phyloP scores from a whole-genome alignment of 2,888 invertebrate species.

The Litoditis marina region DNA sequence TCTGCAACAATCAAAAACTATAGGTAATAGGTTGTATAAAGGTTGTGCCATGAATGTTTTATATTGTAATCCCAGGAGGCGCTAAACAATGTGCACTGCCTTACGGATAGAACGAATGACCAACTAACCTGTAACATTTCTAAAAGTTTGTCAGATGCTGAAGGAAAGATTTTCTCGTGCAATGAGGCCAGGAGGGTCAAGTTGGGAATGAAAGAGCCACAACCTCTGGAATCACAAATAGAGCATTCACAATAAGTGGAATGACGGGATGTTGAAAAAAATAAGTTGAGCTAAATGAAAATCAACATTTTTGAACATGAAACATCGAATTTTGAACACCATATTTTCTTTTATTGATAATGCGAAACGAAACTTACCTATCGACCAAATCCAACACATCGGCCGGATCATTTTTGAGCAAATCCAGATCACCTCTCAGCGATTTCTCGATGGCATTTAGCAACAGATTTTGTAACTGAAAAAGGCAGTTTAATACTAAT shows the following conservation, averaged over 20 bases:
- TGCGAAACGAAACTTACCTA: slow-evolving; percentile 9
- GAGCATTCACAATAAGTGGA: neutral
- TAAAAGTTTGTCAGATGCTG: slow-evolving; percentile 18
- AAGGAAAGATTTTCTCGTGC: slow-evolving; percentile 40
- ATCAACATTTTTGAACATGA: neutral
- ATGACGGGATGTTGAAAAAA: too few species aligned
- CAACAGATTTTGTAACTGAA: slow-evolving; percentile 23
- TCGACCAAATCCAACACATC: slow-evolving; percentile 61
- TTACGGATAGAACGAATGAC: too few species aligned
- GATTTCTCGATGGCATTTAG: slow-evolving; percentile 22
- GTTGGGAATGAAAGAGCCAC: slow-evolving; percentile 56
- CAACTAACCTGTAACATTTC: slow-evolving; percentile 14
- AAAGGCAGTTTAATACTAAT: neutral
- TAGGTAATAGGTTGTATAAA: neutral
- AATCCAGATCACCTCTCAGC: slow-evolving; percentile 25
- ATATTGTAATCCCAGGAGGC: too few species aligned
- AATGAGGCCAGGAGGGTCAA: slow-evolving; percentile 52
- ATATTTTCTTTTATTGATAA: slow-evolving; percentile 5
- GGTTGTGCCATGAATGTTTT: neutral
- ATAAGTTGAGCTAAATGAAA: too few species aligned
- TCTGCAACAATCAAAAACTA: slow-evolving; percentile 13
- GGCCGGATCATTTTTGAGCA: slow-evolving; percentile 19
- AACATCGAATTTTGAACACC: neutral
- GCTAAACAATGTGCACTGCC: too few species aligned
- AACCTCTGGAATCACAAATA: slow-evolving; percentile 45